Conservation (phyloP, 2,888 invertebrate species). For the Cephus spinipes region DNA sequence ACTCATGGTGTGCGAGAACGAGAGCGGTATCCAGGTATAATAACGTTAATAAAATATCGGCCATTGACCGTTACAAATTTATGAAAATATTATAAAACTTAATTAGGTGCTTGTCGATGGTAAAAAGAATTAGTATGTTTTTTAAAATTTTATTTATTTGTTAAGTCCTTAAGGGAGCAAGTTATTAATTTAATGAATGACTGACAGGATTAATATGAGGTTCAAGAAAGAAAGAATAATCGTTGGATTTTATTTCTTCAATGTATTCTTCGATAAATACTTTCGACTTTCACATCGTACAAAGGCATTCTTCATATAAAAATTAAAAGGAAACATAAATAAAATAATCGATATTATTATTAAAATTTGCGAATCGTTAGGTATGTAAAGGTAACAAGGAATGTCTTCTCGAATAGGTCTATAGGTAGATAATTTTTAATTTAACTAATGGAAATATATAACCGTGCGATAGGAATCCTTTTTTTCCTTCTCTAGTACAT, state of each 20-base stretch:
- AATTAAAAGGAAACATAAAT: slow-evolving; percentile 37
- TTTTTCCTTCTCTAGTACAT: slow-evolving; percentile 34
- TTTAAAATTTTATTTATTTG: neutral
- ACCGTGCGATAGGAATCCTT: slow-evolving; percentile 40
- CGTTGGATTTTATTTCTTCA: slow-evolving; percentile 40
- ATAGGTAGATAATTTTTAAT: slow-evolving; percentile 4
- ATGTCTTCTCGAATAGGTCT: slow-evolving; percentile 28
- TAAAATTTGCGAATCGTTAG: slow-evolving; percentile 23
- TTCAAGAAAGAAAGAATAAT: slow-evolving; percentile 25
- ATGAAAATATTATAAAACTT: neutral
- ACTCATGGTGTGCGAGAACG: slow-evolving; percentile 79
- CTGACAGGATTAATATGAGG: neutral
- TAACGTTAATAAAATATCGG: neutral
- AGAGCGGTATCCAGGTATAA: slow-evolving; percentile 80
- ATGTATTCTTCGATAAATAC: slow-evolving; percentile 55
- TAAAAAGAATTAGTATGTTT: neutral
- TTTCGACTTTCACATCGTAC: slow-evolving; percentile 51
- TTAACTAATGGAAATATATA: slow-evolving; percentile 42
- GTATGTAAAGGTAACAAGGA: slow-evolving; percentile 35
- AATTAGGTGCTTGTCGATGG: neutral
- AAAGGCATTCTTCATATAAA: slow-evolving; percentile 48
- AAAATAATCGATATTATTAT: slow-evolving; percentile 24
- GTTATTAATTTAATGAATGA: neutral
- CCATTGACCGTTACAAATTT: no score
- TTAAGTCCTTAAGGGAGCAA: neutral